A percentile compares a stretch with the other conserved stretches of the same genome.
These are phyloP conservation scores for Dendrolimus houi DNA, from an alignment of 2,888 invertebrate genomes.

Conservation along the genomic window DNA sequence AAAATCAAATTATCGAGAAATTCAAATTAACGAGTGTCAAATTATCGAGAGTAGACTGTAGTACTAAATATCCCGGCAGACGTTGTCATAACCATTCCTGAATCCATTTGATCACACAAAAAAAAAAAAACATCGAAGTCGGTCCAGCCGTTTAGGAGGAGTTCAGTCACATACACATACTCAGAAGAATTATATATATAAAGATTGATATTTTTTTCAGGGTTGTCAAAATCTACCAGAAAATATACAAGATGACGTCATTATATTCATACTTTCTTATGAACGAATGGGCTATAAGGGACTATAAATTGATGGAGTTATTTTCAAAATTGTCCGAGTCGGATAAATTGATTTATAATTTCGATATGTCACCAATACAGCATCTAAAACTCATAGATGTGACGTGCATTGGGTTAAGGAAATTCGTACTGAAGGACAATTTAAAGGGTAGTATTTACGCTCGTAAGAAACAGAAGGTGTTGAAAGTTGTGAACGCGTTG, in stretches of 20 bases:
- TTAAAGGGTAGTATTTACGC: neutral
- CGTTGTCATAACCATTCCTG: no score
- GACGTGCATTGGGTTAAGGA: neutral
- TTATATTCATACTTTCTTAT: neutral
- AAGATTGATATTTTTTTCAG: neutral
- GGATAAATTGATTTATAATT: neutral
- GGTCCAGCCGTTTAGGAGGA: no score
- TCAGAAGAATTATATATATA: no score
- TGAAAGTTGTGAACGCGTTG: neutral
- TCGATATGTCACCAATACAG: neutral
- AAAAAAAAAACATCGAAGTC: no score
- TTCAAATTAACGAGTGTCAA: no score
- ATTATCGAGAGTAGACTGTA: no score
- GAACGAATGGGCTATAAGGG: neutral
- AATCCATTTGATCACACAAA: no score
- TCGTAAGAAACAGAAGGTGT: neutral
- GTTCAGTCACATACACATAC: no score
- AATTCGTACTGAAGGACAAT: neutral
- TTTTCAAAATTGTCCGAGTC: neutral
- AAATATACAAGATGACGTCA: neutral
- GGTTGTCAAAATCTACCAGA: neutral
- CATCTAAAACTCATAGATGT: neutral
- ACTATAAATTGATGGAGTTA: neutral
- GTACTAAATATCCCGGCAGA: no score
- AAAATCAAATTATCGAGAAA: no score